Percentiles rank a stretch among this genome's conserved stretches.
Evolutionary conservation across 1,140 invertebrate genomes (phyloP).

Genomic region (Pogonus chalceus): DNA sequence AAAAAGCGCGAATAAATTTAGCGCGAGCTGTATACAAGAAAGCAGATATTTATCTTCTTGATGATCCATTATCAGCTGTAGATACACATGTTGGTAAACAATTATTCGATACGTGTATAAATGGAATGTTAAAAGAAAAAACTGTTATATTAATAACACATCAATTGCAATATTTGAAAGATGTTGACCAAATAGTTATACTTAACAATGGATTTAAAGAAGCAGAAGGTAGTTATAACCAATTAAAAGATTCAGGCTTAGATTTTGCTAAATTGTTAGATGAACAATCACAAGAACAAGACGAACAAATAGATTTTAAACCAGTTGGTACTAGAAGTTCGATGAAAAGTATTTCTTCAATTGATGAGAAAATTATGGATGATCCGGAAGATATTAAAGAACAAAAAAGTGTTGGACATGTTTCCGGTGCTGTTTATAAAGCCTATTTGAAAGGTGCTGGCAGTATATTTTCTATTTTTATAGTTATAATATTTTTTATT

Average conservation of each 20-base stretch:
- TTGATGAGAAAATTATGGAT: conserved; percentile 18
- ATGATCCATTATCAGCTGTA: conserved; percentile 75
- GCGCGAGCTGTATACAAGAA: conserved; percentile 73
- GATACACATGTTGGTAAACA: conserved; percentile 72
- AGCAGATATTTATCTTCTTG: conserved; percentile 68
- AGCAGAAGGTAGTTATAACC: conserved; percentile 34
- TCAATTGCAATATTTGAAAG: conserved; percentile 75
- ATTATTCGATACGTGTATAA: conserved; percentile 65
- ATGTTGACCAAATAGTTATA: conserved; percentile 58
- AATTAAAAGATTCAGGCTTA: conserved; percentile 31
- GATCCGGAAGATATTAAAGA: conserved; percentile 19
- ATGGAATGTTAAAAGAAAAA: conserved; percentile 56
- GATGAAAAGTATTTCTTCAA: conserved; percentile 30
- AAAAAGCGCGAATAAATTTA: conserved; percentile 81
- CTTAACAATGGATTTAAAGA: conserved; percentile 44
- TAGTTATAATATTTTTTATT: conserved; percentile 48
- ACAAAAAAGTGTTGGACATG: conserved; percentile 40
- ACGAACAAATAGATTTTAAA: conserved; percentile 25
- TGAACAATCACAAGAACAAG: conserved; percentile 33
- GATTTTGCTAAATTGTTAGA: conserved; percentile 32
- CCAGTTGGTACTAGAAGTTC: conserved; percentile 19
- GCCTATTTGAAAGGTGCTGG: conserved; percentile 59
- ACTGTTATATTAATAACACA: conserved; percentile 64
- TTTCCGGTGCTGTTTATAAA: conserved; percentile 48
- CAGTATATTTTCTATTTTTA: conserved; percentile 42